Conservation (phyloP, 2,797 vertebrate species). For the Agapornis canus region DNA sequence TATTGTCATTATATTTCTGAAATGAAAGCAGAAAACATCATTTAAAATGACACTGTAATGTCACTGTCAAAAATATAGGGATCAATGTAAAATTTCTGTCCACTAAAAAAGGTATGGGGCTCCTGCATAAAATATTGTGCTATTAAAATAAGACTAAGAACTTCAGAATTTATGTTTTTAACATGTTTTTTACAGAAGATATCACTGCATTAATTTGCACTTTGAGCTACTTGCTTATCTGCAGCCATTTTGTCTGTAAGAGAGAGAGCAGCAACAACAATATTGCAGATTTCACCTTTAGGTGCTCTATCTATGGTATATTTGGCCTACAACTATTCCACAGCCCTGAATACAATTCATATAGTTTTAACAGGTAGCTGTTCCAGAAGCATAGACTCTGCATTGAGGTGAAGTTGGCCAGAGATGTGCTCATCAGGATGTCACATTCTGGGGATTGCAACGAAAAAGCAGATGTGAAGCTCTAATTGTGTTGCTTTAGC, state of each 20-base stretch:
- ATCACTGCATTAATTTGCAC: slow-evolving; percentile 19
- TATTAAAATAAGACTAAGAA: neutral
- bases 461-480: neutral
- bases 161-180: neutral
- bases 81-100: neutral
- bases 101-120: neutral
- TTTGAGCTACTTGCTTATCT: slow-evolving; percentile 1
- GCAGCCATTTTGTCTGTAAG: neutral
- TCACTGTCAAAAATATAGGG: neutral
- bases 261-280: neutral
- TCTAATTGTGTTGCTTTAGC: neutral
- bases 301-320: neutral
- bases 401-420: neutral
- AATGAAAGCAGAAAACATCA: neutral
- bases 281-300: neutral
- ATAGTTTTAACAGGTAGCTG: neutral
- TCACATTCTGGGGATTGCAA: neutral
- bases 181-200: neutral
- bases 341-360: neutral
- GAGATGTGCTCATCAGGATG: neutral
- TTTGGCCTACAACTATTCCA: neutral
- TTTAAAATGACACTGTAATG: neutral
- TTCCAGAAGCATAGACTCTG: neutral
- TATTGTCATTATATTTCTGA: neutral
- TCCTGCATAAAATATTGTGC: neutral